These are phyloP conservation scores for Morinoia aosen DNA, from an alignment of 2,888 invertebrate species.

Conservation along the genomic window DNA sequence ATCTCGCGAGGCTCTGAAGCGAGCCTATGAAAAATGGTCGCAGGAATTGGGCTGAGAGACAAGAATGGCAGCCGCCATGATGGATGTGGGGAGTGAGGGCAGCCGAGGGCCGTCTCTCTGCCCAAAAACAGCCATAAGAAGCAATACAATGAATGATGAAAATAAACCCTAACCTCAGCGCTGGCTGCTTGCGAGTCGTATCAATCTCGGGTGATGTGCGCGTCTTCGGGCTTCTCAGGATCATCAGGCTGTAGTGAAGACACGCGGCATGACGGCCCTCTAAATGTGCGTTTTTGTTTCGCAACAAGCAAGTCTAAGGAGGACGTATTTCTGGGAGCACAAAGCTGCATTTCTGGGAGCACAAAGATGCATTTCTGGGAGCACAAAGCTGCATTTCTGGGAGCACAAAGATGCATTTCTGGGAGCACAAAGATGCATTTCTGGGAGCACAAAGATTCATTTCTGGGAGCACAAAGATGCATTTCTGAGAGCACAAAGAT, in stretches of 20 bases:
- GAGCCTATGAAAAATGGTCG: conserved; percentile 53
- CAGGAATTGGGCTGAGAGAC: conserved; percentile 53
- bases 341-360: too few relatives aligned
- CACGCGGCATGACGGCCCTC: not conserved
- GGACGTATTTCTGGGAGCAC: not conserved
- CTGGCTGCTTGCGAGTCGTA: conserved; percentile 14
- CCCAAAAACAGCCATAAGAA: conserved; percentile 51
- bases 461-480: too few relatives aligned
- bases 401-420: too few relatives aligned
- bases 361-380: too few relatives aligned
- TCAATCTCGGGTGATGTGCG: not conserved
- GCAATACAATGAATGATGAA: conserved; percentile 52
- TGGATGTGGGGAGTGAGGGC: conserved; percentile 45
- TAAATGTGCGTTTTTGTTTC: not conserved
- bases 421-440: too few relatives aligned
- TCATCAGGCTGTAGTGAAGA: not conserved
- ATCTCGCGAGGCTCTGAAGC: conserved; percentile 52
- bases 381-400: too few relatives aligned
- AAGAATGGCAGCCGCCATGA: conserved; percentile 52
- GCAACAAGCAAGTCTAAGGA: not conserved
- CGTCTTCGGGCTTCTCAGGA: not conserved
- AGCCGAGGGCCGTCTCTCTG: conserved; percentile 22
- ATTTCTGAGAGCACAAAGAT: too few relatives aligned
- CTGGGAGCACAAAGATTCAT: too few relatives aligned
- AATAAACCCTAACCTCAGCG: conserved; percentile 51